Evolutionary conservation across 2,797 vertebrate species (phyloP), one percentile per base, ranked within the genome.

Genomic region (Karalla daura): DNA sequence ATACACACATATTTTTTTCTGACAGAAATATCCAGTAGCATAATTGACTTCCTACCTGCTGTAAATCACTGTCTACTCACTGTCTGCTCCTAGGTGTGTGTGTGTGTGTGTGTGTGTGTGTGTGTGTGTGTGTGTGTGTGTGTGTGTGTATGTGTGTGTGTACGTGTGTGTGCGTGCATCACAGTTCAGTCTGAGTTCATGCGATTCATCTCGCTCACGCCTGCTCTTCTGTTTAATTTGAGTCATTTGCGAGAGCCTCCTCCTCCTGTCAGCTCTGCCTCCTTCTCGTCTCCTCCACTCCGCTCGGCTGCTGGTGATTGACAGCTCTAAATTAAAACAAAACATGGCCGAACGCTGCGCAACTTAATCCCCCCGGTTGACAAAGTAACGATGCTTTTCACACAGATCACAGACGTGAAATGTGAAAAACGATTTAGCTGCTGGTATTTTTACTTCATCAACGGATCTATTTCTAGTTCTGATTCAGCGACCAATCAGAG

Each of bases 1-100:
- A 66, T 8, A 54, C 43, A 40, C 32, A 55, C 41, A 52, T 39
- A 61, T 45, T 63, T 47, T 63, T 60, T 36, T 54, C 47, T 55
- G 53, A 69, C 50, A 70, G 65, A 80, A 81, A 83, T 63, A 84
- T 79, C 73, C 62, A 76, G 75, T 59, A 59, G 58, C 67, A 68
- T 76, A 74, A 75, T 73, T 72, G 65, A 84, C 69, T 88, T 80
- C 75, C 75, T 73, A 83, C 72, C 78, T 85, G 76, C 65, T 78
- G 55, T 62, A 73, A 68, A 71, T 82, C 81, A 76, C 46, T 62
- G 65, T 82, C 68, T 77, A 68, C 70, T 37, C 35, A 36, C 66
- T 56, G 67, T 69, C 62, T 77, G 58, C 46, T 21, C 1, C 0
- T 23, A 45, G 55, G 44, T 62, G 67, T 71, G 58, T 54, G 63